Evolutionary conservation across 1,140 invertebrate genomes (phyloP), one percentile per base, ranked within the genome.

Genomic region (Pristionchus pacificus): DNA sequence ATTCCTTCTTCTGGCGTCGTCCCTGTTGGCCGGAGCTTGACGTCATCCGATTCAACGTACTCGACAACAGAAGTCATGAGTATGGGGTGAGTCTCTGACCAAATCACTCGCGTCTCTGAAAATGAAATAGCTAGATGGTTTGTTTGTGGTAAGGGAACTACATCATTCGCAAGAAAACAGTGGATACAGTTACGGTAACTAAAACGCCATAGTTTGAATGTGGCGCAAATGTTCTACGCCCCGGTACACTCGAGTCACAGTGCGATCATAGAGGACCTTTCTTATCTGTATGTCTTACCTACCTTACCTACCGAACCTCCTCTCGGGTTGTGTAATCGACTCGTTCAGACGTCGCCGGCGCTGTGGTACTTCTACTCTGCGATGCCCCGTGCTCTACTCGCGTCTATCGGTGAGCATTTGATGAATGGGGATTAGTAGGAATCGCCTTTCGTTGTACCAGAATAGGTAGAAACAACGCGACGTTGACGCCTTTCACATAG

Each of bases 351-450:
- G 60, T 91, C 90, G 57, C 96, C 95, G 70, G 97, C 96, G 85
- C 84, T 93, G 13, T 99, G 97, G 97, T 99, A 99, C 85, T 97
- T 97, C 84, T 97, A 95, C 85, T 97, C 94, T 33, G 96, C 93
- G 0, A 84, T 99, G 29, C 96, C 96, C 1, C 87, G 95, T 71
- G 91, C 92, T 2, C 86, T 98, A 78, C 90, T 89, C 1, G 86
- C 90, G 2, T 93, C 93, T n/a, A n/a, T n/a, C n/a, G n/a, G n/a
- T n/a, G n/a, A n/a, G n/a, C n/a, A n/a, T n/a, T n/a, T n/a, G n/a
- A n/a, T n/a, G n/a, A n/a, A n/a, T n/a, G n/a, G n/a, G n/a, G n/a
- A n/a, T n/a, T n/a, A n/a, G n/a, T n/a, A n/a, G n/a, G n/a, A n/a
- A n/a, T n/a, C n/a, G n/a, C n/a, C n/a, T n/a, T n/a, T n/a, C n/a